Evolutionary conservation across 2,113 vertebrate genomes (phyloP), one percentile per base, ranked within the genome.

Genomic region (Phylloscopus whistleri): DNA sequence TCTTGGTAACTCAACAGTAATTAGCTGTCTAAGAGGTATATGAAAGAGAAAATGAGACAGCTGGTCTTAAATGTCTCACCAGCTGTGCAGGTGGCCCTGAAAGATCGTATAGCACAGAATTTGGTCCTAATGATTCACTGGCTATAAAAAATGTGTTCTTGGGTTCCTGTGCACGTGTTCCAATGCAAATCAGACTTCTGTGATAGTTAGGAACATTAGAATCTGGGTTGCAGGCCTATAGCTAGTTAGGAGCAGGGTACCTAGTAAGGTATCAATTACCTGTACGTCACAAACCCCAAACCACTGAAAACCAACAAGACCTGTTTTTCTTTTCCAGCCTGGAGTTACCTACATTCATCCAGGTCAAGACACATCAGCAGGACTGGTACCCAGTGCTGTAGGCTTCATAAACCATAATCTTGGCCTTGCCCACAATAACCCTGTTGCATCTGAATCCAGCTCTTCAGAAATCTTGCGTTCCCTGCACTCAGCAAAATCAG

Each of bases 291-390:
- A 88, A 93, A 27, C 9, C 60, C 13, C 33, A 88, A 4, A 52
- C 27, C 64, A 77, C 79, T 46, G 56, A 81, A 83, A 67, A 79
- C 23, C 39, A 56, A 89, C 35, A 66, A 16, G 33, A 83, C 55
- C 26, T 27, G 30, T 23, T 93, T 70, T 96, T 95, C 48, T 94
- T 94, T 96, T 97, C 72, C 91, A 98, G 97, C 93, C 92, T 74
- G 88, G 76, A 81, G 74, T 73, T 46, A 88, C 20, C 3, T 94
- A 94, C 24, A 30, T 37, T 55, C 93, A 77, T 33, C 72, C 39
- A 59, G 66, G 9, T 23, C 66, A 94, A 16, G 94, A 83, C 26
- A 95, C 92, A 30, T 37, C 91, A 63, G 90, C 64, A 89, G 95
- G 94, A 56, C 64, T 95, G 15, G 11, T 46, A 6, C 80, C 84